phyloP scores from a whole-genome alignment of 1,140 invertebrate genomes.

The Orchesella cincta region DNA sequence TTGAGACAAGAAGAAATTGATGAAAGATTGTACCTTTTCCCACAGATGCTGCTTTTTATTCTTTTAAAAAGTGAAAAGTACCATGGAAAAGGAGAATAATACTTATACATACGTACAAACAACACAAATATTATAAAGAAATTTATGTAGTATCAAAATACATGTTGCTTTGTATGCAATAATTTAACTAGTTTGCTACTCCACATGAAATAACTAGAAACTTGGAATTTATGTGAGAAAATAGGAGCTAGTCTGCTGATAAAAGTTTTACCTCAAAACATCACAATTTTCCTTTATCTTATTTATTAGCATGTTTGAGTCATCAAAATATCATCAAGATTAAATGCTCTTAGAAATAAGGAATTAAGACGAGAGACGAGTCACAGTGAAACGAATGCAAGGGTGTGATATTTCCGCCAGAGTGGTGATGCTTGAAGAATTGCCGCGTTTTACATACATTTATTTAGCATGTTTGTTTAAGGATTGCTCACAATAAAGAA shows the following conservation, averaged over 20 bases:
- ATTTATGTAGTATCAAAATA: background rate
- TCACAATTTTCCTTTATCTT: background rate
- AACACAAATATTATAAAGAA: background rate
- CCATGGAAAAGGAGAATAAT: background rate
- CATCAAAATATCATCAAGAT: no score
- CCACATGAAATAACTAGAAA: background rate
- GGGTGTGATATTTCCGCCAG: background rate
- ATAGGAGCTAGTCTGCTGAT: background rate
- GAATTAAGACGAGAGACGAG: background rate
- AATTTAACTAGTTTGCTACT: background rate
- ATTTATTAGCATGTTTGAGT: background rate
- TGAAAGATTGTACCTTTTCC: background rate
- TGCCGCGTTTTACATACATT: background rate
- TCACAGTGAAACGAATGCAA: background rate
- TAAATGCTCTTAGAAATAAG: background rate
- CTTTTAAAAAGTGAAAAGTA: background rate
- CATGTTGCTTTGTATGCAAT: background rate
- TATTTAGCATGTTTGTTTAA: background rate
- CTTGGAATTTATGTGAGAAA: slow-evolving; percentile 1
- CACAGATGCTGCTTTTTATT: background rate
- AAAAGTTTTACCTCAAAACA: background rate
- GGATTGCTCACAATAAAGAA: background rate
- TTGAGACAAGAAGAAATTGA: background rate
- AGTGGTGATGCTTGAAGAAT: background rate
- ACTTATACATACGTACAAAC: background rate